Base-by-base conservation (phyloP, 1,140 invertebrate genomes). In the Anastatus disparis region DNA sequence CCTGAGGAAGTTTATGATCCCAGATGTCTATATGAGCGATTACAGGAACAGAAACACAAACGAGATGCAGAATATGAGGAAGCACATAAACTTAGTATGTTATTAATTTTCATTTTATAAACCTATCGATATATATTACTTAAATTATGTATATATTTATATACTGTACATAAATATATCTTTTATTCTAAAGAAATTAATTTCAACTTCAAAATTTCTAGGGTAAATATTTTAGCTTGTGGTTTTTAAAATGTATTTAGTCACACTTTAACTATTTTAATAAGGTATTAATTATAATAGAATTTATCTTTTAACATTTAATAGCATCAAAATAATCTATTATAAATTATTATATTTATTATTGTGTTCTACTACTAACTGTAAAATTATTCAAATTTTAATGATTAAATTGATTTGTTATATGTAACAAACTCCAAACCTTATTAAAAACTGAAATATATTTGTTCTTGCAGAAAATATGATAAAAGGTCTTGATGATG, bases 61-160 rank as follows among this genome's bases (percentile, higher is more conserved):
- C 93, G 93, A 77, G 94, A 98, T 78, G 88, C 94, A 42, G 96
- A 98, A 87, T 97, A 92, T 89, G 96, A 98, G 85, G 97, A 98
- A 85, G 92, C 95, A 12, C 93, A 95, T 78, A 95, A 95, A 86
- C 86, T 98, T 8, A 97, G 95, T 97, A 89, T 87, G 88, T 87
- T 65, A 55, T 65, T 29, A 27, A 62, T 58, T 50, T 50, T 67
- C 65, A 59, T 40, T 50, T 40, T 58, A 29, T 24, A 55, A n/a
- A n/a, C n/a, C n/a, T n/a, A n/a, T n/a, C n/a, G n/a, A n/a, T n/a
- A n/a, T n/a, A n/a, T n/a, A n/a, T n/a, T n/a, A n/a, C n/a, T n/a
- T n/a, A n/a, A n/a, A 50, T 62, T 35, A 35, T 35, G 31, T 35
- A 35, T 35, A 4, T 10, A 35, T 6, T 10, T 35, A 35, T 4